Evolutionary conservation across 2,888 invertebrate genomes (phyloP), one percentile per base, ranked within the genome.

Genomic region (Andrena hattorfiana): DNA sequence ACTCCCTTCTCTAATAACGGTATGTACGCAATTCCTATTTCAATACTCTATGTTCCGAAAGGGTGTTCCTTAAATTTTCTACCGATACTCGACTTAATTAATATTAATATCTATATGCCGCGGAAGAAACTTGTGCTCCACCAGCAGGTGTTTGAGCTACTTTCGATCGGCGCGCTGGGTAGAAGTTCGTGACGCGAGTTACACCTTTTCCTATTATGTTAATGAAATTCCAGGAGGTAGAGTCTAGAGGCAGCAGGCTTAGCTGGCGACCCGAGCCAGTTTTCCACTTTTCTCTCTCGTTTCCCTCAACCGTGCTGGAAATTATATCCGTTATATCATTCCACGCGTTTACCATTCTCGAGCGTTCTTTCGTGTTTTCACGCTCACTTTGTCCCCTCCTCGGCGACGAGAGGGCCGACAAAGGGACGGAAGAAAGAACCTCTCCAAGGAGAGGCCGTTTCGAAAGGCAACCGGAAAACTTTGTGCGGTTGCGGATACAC

Each of bases 241-340:
- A 7, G 28, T 23, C 8, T 48, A 23, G 13, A 32, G 32, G 30
- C 3, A 32, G 49, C 30, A 16, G 20, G 32, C 20, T 35, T 32
- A 26, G 26, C 49, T 60, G 32, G 62, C 35, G 64, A 49, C 16
- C 20, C 5, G 48, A n/a, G 59, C 42, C 20, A 20, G 35, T 20
- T 35, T 20, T 16, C 42, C 54, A 7, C 6, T 16, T 30, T n/a
- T 62, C 2, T 16, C 8, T 7, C 16, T 42, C 28, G 3, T 2
- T 35, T 63, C 32, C 20, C 10, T 28, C 26, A 23, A 60, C 81
- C 16, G 20, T 13, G 67, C 42, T 62, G 71, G 51, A 84, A 87
- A 84, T 88, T 86, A 72, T 71, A 28, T 54, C 42, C 63, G 69
- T 84, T 86, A 79, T 74, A 79, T 75, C 78, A 77, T 84, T 76